Evolutionary conservation across 2,888 invertebrate species (phyloP), one percentile per base, ranked within the genome.

Genomic region (Allophyes oxyacanthae): DNA sequence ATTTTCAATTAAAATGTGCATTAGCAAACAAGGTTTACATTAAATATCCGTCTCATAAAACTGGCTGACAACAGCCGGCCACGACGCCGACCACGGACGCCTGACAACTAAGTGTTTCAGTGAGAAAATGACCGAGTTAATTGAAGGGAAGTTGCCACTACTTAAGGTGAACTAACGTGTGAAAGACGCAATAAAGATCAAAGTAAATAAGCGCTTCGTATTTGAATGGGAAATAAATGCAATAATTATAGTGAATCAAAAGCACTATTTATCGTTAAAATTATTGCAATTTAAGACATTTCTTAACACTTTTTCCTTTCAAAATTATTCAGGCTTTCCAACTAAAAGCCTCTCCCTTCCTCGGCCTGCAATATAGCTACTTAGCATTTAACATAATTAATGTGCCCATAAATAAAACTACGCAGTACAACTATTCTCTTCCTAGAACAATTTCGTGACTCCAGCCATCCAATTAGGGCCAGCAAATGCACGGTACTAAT

Each of bases 361-460:
- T 14, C 30, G 25, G 26, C 8, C 37, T n/a, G 30, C 14, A 25
- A 45, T 15, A 6, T 4, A 0, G 32, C 38, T 49, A 45, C 44
- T 58, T 38, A 38, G 25, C 66, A 50, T 50, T 40, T 48, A 34
- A 56, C 33, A 42, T 56, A 72, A 72, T 64, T 58, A 59, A 60
- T 56, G 55, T 48, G 25, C 48, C 30, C 51, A 55, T 73, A 68
- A 56, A 68, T 57, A 64, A 54, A 36, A 14, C 25, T 25, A 40
- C 40, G 30, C 49, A 14, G 66, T 64, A 54, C 54, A 69, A 66
- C 64, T 49, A 60, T 41, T 58, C 56, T 63, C 64, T 36, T 62
- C 64, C 51, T 43, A 51, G 64, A 60, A 60, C 61, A 59, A 68
- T 71, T 71, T 77, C 83, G 83, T 82, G 84, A 82, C 77, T 72